phyloP scores from a whole-genome alignment of 2,797 vertebrate species.

The Pachyuromys duprasi region DNA sequence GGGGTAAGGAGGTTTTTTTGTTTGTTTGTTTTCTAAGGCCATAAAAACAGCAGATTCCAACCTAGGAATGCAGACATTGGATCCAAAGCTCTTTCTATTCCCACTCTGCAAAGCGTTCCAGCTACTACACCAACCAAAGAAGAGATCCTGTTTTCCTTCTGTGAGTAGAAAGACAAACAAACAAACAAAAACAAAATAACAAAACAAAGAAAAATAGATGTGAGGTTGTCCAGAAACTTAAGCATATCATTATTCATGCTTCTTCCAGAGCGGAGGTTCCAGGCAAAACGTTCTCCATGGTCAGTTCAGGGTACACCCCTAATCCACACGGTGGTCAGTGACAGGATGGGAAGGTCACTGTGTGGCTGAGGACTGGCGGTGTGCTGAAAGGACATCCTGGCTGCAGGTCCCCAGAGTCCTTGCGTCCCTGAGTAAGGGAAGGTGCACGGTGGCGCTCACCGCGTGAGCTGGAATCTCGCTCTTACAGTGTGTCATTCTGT shows the following conservation, averaged over 20 bases:
- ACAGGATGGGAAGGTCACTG: not conserved
- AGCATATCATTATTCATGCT: not conserved
- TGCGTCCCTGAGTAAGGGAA: not conserved
- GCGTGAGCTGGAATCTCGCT: not conserved
- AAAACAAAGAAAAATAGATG: not conserved
- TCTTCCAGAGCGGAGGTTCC: not conserved
- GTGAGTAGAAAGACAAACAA: not conserved
- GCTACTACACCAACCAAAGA: not conserved
- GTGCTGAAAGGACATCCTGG: not conserved
- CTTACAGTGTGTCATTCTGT: not conserved
- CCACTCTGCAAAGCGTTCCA: not conserved
- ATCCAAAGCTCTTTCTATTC: not conserved
- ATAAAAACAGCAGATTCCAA: not conserved
- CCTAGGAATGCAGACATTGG: not conserved
- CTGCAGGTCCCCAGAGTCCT: not conserved
- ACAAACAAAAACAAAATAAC: not conserved
- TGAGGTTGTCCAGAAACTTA: not conserved
- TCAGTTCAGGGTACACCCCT: too few relatives aligned
- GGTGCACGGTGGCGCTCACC: rapidly evolving
- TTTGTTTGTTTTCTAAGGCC: not conserved
- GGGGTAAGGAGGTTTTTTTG: not conserved
- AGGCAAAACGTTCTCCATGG: not conserved
- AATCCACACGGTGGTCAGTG: not conserved
- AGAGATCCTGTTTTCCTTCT: not conserved
- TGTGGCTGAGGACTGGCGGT: rapidly evolving